A percentile compares a stretch with the other conserved stretches of the same genome.
Evolutionary conservation across 1,140 invertebrate genomes (phyloP).

Genomic region (Trichonephila inaurata): DNA sequence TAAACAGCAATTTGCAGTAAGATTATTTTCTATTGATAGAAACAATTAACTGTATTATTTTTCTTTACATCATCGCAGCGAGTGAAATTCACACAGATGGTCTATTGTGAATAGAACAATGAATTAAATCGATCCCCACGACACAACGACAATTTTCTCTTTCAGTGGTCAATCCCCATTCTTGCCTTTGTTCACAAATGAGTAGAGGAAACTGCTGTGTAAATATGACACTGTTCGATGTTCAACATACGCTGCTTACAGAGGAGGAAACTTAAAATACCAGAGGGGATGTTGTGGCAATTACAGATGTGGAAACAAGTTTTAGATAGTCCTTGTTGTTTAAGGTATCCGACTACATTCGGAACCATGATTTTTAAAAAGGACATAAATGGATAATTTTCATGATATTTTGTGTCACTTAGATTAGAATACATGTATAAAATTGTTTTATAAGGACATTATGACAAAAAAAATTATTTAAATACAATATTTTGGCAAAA

Average conservation of each 20-base stretch:
- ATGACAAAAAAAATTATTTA: too few species aligned
- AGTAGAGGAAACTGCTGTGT: neutral
- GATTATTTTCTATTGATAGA: neutral
- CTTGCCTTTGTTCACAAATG: neutral
- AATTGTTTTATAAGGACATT: too few species aligned
- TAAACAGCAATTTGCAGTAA: neutral
- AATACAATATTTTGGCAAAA: too few species aligned
- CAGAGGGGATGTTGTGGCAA: neutral
- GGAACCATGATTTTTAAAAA: too few species aligned
- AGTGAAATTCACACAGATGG: too few species aligned
- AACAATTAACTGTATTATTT: neutral
- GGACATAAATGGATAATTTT: too few species aligned
- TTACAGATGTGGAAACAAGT: neutral
- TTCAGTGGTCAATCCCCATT: neutral
- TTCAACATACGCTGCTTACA: neutral
- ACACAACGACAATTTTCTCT: conserved; percentile 9
- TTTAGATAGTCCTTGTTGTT: neutral
- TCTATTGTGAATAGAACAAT: conserved; percentile 15
- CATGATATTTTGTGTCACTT: too few species aligned
- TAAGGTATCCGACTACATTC: too few species aligned
- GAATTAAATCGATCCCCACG: neutral
- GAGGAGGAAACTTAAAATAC: neutral
- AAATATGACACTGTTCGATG: neutral
- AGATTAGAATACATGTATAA: too few species aligned
- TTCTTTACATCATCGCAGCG: neutral